Conservation (phyloP, 1,140 invertebrate species). For the Procambarus clarkii region DNA sequence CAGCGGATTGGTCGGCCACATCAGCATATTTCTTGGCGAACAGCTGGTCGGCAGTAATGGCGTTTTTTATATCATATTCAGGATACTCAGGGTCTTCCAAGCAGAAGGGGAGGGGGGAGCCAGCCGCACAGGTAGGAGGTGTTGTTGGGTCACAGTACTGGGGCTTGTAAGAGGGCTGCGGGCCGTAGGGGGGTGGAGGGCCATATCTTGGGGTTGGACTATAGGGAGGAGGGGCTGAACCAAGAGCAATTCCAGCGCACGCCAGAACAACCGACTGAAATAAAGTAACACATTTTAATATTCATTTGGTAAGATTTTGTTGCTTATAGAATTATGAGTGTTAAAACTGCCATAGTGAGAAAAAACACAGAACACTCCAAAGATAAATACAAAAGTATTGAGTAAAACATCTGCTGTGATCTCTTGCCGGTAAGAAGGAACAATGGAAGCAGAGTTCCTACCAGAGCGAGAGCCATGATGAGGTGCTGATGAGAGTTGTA, state of each 20-base stretch:
- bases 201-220: conserved; percentile 36
- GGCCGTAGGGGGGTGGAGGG: conserved; percentile 25
- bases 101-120: conserved; percentile 68
- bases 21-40: conserved; percentile 67
- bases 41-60: conserved; percentile 55
- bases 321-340: no score
- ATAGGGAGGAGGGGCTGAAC: background rate
- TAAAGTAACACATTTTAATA: background rate
- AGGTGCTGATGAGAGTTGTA: background rate
- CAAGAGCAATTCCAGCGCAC: conserved; percentile 37
- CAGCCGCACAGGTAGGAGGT: conserved; percentile 43
- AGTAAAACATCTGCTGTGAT: no score
- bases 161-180: conserved; percentile 43
- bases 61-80: conserved; percentile 68
- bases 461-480: conserved; percentile 21
- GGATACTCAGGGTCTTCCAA: conserved; percentile 73
- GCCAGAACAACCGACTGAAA: conserved; percentile 61
- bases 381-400: no score
- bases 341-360: no score
- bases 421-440: no score
- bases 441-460: background rate
- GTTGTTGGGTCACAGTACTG: conserved; percentile 51
- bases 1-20: conserved; percentile 60
- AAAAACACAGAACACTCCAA: no score
- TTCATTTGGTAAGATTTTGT: background rate